Conservation (phyloP, 1,140 invertebrate species). For the Apolygus lucorum region DNA sequence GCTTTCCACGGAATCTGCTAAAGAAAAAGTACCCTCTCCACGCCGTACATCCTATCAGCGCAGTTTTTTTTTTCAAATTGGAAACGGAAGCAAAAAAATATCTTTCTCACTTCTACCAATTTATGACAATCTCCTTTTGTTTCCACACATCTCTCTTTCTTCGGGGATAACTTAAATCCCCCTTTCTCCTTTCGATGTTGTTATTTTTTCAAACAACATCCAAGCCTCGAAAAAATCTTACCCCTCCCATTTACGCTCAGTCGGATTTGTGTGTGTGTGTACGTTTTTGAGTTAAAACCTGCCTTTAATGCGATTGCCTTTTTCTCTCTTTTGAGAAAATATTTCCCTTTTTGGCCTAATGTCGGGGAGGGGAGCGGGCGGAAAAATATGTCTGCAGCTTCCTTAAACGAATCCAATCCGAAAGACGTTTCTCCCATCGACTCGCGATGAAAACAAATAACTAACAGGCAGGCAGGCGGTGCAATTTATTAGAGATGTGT, state of each 20-base stretch:
- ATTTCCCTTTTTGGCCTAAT: too few relatives aligned
- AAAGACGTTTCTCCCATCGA: too few relatives aligned
- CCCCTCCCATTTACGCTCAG: not conserved
- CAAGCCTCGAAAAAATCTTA: too few relatives aligned
- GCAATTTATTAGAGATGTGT: too few relatives aligned
- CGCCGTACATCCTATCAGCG: not conserved
- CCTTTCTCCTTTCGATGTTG: not conserved
- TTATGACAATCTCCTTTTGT: constrained; percentile 1
- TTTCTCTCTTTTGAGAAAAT: too few relatives aligned
- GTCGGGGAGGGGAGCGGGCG: too few relatives aligned
- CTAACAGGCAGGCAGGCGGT: too few relatives aligned
- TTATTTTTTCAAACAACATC: not conserved
- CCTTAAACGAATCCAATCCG: too few relatives aligned
- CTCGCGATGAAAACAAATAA: too few relatives aligned
- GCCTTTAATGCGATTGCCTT: not conserved
- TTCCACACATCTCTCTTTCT: not conserved
- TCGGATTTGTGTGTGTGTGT: not conserved
- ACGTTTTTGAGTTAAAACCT: not conserved
- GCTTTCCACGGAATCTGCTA: not conserved
- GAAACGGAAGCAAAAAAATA: not conserved
- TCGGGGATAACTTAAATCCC: too few relatives aligned
- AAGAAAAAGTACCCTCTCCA: not conserved
- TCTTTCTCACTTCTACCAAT: constrained; percentile 1
- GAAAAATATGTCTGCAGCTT: too few relatives aligned
- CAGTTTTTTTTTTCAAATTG: not conserved